Percentiles rank a stretch among this genome's conserved stretches.
These are phyloP conservation scores for Cinara cedri DNA, from an alignment of 2,888 invertebrate genomes.

Conservation along the genomic window DNA sequence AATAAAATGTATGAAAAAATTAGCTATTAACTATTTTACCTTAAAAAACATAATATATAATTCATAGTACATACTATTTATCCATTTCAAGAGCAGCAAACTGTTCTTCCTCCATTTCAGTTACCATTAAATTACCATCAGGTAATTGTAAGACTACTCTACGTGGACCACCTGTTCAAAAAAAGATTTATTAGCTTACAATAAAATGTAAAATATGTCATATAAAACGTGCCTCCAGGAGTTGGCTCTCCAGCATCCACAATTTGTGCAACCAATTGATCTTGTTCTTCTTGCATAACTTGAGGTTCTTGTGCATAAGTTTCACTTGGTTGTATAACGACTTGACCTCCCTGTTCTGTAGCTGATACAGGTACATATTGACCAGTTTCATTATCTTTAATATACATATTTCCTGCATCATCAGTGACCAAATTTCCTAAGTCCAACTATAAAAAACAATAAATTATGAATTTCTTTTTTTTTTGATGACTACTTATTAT, in stretches of 20 bases:
- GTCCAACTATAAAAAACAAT: conserved; percentile 31
- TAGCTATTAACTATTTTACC: background rate
- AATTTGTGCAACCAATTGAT: conserved; percentile 84
- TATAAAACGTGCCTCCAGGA: conserved; percentile 69
- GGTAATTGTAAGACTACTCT: conserved; percentile 83
- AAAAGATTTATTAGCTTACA: background rate
- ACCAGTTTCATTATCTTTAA: conserved; percentile 54
- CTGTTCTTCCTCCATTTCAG: conserved; percentile 85
- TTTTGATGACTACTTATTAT: too few species aligned
- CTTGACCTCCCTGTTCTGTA: conserved; percentile 52
- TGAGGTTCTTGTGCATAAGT: conserved; percentile 50
- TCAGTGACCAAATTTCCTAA: conserved; percentile 49
- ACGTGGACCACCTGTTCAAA: conserved; percentile 72
- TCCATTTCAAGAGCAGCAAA: conserved; percentile 73
- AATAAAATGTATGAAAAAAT: conserved; percentile 15
- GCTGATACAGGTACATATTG: conserved; percentile 54
- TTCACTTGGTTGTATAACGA: conserved; percentile 45
- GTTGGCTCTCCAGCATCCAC: conserved; percentile 84
- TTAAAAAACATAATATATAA: background rate
- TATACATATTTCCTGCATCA: conserved; percentile 52
- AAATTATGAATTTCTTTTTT: background rate
- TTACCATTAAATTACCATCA: conserved; percentile 85
- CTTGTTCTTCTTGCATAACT: conserved; percentile 62
- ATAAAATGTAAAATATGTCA: background rate
- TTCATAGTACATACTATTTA: conserved; percentile 63